Percentiles rank a stretch among this genome's conserved stretches.
Evolutionary conservation across 2,888 invertebrate genomes (phyloP).

Genomic region (Leucania comma): DNA sequence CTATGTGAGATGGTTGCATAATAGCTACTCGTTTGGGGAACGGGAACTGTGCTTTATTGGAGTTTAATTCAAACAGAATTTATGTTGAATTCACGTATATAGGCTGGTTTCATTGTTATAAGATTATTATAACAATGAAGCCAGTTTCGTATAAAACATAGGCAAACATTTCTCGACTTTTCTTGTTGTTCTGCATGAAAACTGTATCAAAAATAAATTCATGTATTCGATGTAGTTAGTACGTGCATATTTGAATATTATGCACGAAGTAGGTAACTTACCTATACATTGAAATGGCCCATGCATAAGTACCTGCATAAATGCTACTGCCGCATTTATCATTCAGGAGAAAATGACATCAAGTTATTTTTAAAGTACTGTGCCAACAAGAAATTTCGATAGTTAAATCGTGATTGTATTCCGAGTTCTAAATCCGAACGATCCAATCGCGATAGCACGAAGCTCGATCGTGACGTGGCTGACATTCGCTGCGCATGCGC

Average conservation of each 20-base stretch:
- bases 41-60: slow-evolving; percentile 81
- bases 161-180: slow-evolving; percentile 32
- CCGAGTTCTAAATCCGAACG: slow-evolving; percentile 83
- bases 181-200: slow-evolving; percentile 27
- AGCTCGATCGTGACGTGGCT: slow-evolving; percentile 90
- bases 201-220: slow-evolving; percentile 38
- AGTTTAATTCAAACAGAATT: slow-evolving; percentile 67
- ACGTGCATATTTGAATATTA: slow-evolving; percentile 42
- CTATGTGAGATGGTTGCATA: slow-evolving; percentile 87
- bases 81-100: slow-evolving; percentile 17
- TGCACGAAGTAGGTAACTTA: slow-evolving; percentile 13
- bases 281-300: slow-evolving; percentile 36
- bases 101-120: no score
- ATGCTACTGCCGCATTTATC: slow-evolving; percentile 56
- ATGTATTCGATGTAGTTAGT: slow-evolving; percentile 32
- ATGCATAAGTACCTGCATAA: slow-evolving; percentile 55
- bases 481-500: slow-evolving; percentile 89
- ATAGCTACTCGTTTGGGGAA: slow-evolving; percentile 83
- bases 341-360: slow-evolving; percentile 44
- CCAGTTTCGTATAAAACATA: neutral
- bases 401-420: slow-evolving; percentile 81
- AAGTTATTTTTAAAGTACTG: slow-evolving; percentile 63
- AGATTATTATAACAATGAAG: slow-evolving; percentile 1
- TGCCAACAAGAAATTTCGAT: slow-evolving; percentile 71
- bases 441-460: slow-evolving; percentile 86